Conservation (phyloP, 2,113 vertebrate species). For the Taurulus bubalis region DNA sequence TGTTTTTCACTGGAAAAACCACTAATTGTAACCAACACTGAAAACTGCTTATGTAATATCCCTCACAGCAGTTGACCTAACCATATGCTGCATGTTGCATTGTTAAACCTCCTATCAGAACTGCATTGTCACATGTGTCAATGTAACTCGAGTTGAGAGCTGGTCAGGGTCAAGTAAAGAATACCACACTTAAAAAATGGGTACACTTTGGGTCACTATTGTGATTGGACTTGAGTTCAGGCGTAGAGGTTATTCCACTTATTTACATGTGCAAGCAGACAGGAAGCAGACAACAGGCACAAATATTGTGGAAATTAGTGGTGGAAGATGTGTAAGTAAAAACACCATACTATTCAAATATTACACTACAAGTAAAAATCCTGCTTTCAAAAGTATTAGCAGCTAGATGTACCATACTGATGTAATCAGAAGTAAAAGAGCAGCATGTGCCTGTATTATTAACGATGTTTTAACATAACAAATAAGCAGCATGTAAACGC, state of each 20-base stretch:
- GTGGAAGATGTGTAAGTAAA: neutral
- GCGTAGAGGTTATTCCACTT: neutral
- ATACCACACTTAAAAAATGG: neutral
- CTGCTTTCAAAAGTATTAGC: neutral
- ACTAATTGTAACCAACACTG: constrained; percentile 75
- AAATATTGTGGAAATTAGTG: neutral
- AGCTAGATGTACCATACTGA: neutral
- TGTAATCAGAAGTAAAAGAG: neutral
- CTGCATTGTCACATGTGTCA: constrained; percentile 27
- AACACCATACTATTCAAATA: neutral
- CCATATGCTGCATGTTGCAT: constrained; percentile 16
- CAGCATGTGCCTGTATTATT: neutral
- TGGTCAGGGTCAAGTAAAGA: neutral
- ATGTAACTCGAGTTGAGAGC: neutral
- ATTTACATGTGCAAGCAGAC: neutral
- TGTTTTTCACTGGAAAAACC: constrained; percentile 77
- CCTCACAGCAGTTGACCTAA: constrained; percentile 61
- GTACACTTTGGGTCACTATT: neutral
- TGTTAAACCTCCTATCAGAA: constrained; percentile 18
- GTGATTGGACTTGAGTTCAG: neutral
- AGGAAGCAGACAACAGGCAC: neutral
- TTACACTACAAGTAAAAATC: neutral
- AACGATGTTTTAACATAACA: neutral
- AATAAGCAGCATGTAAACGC: neutral
- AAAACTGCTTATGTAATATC: constrained; percentile 72